Evolutionary conservation across 2,888 invertebrate species (phyloP), one percentile per base, ranked within the genome.

Genomic region (Hemicrepidius hirtus): DNA sequence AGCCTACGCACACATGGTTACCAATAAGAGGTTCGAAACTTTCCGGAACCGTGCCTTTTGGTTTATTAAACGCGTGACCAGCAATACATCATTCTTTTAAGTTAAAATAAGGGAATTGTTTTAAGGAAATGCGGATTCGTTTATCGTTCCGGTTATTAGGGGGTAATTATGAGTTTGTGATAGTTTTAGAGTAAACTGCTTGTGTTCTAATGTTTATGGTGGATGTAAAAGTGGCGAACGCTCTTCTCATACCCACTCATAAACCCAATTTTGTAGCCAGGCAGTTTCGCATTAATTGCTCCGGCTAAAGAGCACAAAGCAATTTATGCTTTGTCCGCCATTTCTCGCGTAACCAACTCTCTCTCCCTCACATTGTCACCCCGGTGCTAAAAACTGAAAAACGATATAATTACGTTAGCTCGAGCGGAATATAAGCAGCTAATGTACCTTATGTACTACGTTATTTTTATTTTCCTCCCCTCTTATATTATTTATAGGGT

Each of bases 1-100:
- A 72, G 37, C 44, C 21, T 68, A 63, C 62, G 68, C 68, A 64
- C 68, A 68, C 40, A 68, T 68, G 71, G 66, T 67, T 62, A 53
- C 66, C 71, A 67, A 71, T 71, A 62, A 71, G 53, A 67, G 66
- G 60, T 50, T 65, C 59, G 24, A 60, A 62, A 71, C 53, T 66
- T 71, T 66, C 62, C 60, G 35, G 68, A 32, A 40, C 37, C 37
- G 16, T 66, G 44, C 59, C 63, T 32, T 66, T 71, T 59, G 55
- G 50, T 62, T 67, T 71, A 71, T 69, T 69, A 69, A 69, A 69
- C 53, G 62, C 69, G 69, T 69, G 69, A 69, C 63, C 53, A 20
- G 40, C 60, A 35, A 70, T 70, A 64, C 28, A 57, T 70, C 64
- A 64, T 55, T 32, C 55, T 20, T n/a, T 12, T 13, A 60, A 60